Evolutionary conservation across 2,113 vertebrate genomes (phyloP).

Genomic region (Recurvirostra avosetta): DNA sequence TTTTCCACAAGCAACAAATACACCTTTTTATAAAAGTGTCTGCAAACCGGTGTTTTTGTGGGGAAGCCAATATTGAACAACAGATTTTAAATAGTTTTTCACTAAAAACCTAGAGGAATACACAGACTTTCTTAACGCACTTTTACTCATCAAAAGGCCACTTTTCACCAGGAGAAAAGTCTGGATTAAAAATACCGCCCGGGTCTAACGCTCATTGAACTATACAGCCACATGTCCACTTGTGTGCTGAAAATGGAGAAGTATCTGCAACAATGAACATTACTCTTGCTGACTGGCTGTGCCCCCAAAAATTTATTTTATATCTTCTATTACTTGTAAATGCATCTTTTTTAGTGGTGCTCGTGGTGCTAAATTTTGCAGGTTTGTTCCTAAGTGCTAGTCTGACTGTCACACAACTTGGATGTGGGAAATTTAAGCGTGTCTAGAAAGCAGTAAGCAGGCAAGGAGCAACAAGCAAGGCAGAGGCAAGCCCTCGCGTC

Average conservation of each 20-base stretch:
- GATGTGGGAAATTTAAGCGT: neutral
- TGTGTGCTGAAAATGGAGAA: neutral
- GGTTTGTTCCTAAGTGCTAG: neutral
- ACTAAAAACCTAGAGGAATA: neutral
- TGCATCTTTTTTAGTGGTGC: neutral
- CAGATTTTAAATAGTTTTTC: neutral
- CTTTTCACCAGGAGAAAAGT: neutral
- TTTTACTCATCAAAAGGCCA: neutral
- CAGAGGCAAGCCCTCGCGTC: neutral
- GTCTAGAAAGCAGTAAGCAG: neutral
- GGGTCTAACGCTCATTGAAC: neutral
- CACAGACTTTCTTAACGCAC: neutral
- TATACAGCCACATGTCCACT: neutral
- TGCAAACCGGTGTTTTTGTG: neutral
- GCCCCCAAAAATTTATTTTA: neutral
- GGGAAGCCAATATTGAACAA: neutral
- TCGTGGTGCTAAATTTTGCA: neutral
- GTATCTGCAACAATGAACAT: neutral
- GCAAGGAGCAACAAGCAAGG: accelerated
- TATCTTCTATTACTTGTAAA: neutral
- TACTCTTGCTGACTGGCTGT: neutral
- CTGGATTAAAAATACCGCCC: neutral
- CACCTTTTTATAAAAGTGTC: neutral
- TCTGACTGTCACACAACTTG: neutral
- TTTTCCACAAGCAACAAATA: neutral